phyloP scores from a whole-genome alignment of 2,888 invertebrate species.

The Stenoptilia bipunctidactyla region DNA sequence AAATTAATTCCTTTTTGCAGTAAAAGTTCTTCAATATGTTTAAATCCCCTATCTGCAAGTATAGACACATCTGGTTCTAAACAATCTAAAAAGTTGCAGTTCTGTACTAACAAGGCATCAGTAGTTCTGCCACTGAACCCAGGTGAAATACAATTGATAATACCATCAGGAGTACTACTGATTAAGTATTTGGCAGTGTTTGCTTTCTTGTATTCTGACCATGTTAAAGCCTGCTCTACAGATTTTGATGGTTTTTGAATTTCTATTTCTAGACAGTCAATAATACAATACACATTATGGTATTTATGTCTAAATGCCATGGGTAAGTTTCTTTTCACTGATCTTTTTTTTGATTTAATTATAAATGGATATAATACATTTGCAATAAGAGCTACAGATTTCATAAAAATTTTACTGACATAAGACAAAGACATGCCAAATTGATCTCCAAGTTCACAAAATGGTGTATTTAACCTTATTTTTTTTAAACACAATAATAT shows the following conservation, averaged over 20 bases:
- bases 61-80: background rate
- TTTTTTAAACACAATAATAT: background rate
- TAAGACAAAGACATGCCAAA: background rate
- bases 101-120: constrained; percentile 4
- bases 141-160: constrained; percentile 4
- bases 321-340: constrained; percentile 7
- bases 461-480: background rate
- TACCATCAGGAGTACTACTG: constrained; percentile 4
- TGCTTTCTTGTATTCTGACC: constrained; percentile 7
- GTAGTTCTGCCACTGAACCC: constrained; percentile 6
- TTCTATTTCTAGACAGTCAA: constrained; percentile 4
- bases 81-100: constrained; percentile 1
- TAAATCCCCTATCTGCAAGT: constrained; percentile 5
- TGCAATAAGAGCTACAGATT: background rate
- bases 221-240: constrained; percentile 6
- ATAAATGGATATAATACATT: background rate
- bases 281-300: constrained; percentile 10
- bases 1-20: background rate
- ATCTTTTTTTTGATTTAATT: background rate
- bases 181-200: constrained; percentile 8
- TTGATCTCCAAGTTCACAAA: background rate
- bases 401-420: background rate
- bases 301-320: constrained; percentile 12
- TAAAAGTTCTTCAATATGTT: constrained; percentile 2
- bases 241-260: background rate